phyloP scores from a whole-genome alignment of 2,888 invertebrate genomes.

The Leptinotarsa rubiginosa region DNA sequence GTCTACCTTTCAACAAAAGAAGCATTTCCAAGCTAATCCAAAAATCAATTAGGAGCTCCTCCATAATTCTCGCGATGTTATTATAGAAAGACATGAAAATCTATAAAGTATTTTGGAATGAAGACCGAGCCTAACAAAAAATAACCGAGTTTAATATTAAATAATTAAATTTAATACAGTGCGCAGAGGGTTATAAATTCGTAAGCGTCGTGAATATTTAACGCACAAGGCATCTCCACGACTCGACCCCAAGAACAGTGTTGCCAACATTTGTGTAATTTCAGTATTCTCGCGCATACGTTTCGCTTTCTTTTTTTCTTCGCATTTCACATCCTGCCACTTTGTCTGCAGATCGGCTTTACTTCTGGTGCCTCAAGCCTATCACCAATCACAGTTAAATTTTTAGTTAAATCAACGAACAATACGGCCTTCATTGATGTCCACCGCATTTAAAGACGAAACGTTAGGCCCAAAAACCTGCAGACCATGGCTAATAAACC shows the following conservation, averaged over 20 bases:
- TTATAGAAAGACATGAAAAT: conserved; percentile 57
- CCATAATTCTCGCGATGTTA: conserved; percentile 60
- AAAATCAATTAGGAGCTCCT: conserved; percentile 60
- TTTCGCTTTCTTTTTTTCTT: too few relatives aligned
- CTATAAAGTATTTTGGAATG: conserved; percentile 55
- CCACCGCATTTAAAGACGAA: too few relatives aligned
- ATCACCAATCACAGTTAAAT: too few relatives aligned
- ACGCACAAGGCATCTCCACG: conserved; percentile 61
- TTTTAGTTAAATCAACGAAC: too few relatives aligned
- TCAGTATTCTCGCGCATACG: too few relatives aligned
- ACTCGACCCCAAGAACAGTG: conserved; percentile 45
- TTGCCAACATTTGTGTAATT: too few relatives aligned
- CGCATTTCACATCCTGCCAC: too few relatives aligned
- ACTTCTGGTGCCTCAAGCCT: too few relatives aligned
- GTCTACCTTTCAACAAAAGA: conserved; percentile 38
- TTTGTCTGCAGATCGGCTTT: too few relatives aligned
- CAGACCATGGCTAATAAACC: too few relatives aligned
- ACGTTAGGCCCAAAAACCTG: too few relatives aligned
- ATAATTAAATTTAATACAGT: conserved; percentile 73
- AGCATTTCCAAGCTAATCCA: conserved; percentile 40
- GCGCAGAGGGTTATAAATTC: conserved; percentile 66
- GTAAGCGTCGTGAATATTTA: conserved; percentile 64
- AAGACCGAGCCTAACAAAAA: conserved; percentile 65
- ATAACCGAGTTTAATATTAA: conserved; percentile 72
- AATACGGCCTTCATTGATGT: too few relatives aligned